phyloP scores from a whole-genome alignment of 2,888 invertebrate species.

The Rambutsinella grinnellia region DNA sequence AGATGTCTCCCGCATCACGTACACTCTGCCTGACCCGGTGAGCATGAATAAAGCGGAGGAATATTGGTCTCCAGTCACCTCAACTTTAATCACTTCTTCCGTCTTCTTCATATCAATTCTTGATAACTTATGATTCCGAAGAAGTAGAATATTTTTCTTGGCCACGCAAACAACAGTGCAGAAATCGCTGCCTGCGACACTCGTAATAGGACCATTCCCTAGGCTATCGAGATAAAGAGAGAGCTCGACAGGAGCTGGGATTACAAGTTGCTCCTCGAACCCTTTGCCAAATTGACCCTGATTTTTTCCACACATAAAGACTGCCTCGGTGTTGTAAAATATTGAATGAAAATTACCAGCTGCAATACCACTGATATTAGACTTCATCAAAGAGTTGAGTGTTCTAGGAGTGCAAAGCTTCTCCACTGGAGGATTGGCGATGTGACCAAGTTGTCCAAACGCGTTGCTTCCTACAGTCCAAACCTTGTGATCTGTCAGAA shows the following conservation, averaged over 20 bases:
- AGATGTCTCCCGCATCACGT: conserved; percentile 73
- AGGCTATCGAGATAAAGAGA: neutral
- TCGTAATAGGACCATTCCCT: conserved; percentile 12
- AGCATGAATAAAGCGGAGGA: conserved; percentile 75
- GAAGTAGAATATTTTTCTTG: conserved; percentile 6
- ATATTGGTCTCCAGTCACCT: conserved; percentile 67
- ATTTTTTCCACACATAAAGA: conserved; percentile 87
- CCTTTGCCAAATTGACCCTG: conserved; percentile 81
- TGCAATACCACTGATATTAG: conserved; percentile 72
- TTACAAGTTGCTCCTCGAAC: conserved; percentile 2
- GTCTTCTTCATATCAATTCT: conserved; percentile 27
- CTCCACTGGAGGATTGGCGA: conserved; percentile 67
- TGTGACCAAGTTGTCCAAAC: conserved; percentile 77
- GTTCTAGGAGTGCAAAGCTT: conserved; percentile 67
- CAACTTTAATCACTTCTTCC: conserved; percentile 26
- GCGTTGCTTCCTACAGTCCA: conserved; percentile 78
- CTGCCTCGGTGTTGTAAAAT: conserved; percentile 73
- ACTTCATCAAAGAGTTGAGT: conserved; percentile 64
- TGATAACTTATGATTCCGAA: conserved; percentile 21
- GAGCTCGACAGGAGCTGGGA: neutral
- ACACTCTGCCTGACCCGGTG: conserved; percentile 76
- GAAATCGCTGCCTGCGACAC: conserved; percentile 34
- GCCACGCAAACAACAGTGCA: conserved; percentile 31
- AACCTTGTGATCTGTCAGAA: conserved; percentile 74
- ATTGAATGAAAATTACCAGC: conserved; percentile 82